Evolutionary conservation across 2,888 invertebrate species (phyloP).

Genomic region (Diadegma fenestrale): DNA sequence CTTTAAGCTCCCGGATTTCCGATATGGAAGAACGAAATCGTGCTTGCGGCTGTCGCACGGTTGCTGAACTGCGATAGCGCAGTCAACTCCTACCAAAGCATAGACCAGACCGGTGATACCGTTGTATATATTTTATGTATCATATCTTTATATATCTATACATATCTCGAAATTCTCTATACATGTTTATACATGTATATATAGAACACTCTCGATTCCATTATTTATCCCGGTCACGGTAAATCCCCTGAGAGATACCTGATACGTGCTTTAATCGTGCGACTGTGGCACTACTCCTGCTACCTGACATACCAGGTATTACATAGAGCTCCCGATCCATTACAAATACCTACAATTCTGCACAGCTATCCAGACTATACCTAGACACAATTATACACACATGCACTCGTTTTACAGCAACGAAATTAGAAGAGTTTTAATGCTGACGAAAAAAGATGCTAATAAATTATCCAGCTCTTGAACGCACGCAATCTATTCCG

Average conservation of each 20-base stretch:
- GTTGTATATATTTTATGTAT: constrained; percentile 11
- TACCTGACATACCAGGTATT: constrained; percentile 56
- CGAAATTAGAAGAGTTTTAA: constrained; percentile 9
- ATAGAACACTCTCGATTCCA: constrained; percentile 71
- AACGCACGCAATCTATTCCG: background rate
- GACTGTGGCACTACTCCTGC: constrained; percentile 66
- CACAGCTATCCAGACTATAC: background rate
- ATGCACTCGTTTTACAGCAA: background rate
- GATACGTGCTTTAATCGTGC: constrained; percentile 80
- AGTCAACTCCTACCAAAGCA: constrained; percentile 34
- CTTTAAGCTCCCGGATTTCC: constrained; percentile 69
- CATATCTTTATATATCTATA: constrained; percentile 36
- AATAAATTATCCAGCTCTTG: constrained; percentile 13
- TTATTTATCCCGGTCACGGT: constrained; percentile 80
- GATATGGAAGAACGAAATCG: constrained; percentile 73
- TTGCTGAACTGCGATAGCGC: constrained; percentile 71
- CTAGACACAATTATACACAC: background rate
- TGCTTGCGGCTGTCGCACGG: constrained; percentile 70
- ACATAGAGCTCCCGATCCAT: constrained; percentile 11
- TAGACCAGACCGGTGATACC: constrained; percentile 21
- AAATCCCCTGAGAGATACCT: constrained; percentile 78
- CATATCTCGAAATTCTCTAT: constrained; percentile 35
- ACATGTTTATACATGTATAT: constrained; percentile 26
- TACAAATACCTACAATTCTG: constrained; percentile 44
- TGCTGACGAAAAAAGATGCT: background rate